Evolutionary conservation across 2,113 vertebrate species (phyloP), one percentile per base, ranked within the genome.

Genomic region (Macaca nemestrina): DNA sequence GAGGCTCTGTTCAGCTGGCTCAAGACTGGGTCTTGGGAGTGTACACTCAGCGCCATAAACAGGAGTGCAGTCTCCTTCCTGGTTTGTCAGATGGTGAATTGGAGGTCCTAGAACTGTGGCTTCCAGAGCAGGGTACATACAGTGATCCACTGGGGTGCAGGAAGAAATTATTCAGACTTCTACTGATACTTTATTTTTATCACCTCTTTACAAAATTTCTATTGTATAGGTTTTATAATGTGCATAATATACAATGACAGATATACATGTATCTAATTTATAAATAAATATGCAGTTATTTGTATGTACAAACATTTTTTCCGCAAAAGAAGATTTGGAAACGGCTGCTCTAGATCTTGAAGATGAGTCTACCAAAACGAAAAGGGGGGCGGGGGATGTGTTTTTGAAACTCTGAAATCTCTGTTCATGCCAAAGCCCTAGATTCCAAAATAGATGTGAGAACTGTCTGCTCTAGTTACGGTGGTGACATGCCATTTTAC

Each of bases 381-480:
- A 82, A 94, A 95, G 86, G 81, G 9, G 8, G 40, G 35, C 78
- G 72, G 11, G 10, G 73, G 35, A 17, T 6, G 5, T 96, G 50
- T 83, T 90, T 97, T 55, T 52, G 64, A 82, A 95, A 86, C 73
- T 82, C 43, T 95, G 50, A 95, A 84, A 91, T 70, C 70, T 23
- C 64, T 90, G 80, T 64, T 95, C 52, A 35, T 78, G 93, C 76
- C 92, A 35, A 89, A 89, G 67, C 83, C 86, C 52, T 57, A 92
- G 87, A 96, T 96, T 91, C 93, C 79, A 96, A 98, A 95, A 95
- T 93, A 97, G 94, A 87, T 18, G 80, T 23, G 83, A 25, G 68
- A 86, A 30, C 55, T 95, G 0, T 70, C 55, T 83, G 90, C 94
- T 96, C 94, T 40, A 17, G 93, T 96, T 95, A 96, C 35, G 0